Evolutionary conservation across 2,888 invertebrate genomes (phyloP).

Genomic region (Gerosis bhagava): DNA sequence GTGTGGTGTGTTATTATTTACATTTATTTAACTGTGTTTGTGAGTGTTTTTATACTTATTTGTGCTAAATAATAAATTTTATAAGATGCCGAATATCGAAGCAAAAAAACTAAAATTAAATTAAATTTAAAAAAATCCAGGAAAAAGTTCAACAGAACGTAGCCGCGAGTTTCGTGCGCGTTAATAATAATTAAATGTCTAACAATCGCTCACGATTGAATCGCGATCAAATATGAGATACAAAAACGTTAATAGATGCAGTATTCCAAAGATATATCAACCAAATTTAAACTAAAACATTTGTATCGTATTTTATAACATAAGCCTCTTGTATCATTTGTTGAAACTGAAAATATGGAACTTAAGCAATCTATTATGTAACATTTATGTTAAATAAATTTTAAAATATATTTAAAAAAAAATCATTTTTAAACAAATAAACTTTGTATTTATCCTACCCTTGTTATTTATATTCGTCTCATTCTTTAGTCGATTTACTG

Average conservation of each 20-base stretch:
- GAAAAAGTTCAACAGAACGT: background rate
- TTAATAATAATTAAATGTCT: constrained; percentile 1
- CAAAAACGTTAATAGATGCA: background rate
- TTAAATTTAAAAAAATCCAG: too few species aligned
- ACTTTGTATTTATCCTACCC: too few species aligned
- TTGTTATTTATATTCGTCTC: too few species aligned
- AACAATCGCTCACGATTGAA: background rate
- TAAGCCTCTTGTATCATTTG: background rate
- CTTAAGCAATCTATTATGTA: too few species aligned
- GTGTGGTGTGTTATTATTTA: background rate
- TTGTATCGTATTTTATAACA: background rate
- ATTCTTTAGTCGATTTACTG: too few species aligned
- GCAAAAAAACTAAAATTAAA: constrained; percentile 1
- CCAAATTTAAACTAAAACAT: background rate
- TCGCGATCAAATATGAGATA: background rate
- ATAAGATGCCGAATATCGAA: background rate
- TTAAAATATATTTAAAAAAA: too few species aligned
- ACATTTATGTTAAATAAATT: too few species aligned
- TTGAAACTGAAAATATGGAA: too few species aligned
- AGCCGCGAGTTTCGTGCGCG: too few species aligned
- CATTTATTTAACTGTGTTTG: too few species aligned
- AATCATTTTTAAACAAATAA: too few species aligned
- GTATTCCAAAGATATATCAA: background rate
- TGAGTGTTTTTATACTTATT: too few species aligned
- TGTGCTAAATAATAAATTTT: background rate